Evolutionary conservation across 2,797 vertebrate genomes (phyloP).

Genomic region (Remorina albescens): DNA sequence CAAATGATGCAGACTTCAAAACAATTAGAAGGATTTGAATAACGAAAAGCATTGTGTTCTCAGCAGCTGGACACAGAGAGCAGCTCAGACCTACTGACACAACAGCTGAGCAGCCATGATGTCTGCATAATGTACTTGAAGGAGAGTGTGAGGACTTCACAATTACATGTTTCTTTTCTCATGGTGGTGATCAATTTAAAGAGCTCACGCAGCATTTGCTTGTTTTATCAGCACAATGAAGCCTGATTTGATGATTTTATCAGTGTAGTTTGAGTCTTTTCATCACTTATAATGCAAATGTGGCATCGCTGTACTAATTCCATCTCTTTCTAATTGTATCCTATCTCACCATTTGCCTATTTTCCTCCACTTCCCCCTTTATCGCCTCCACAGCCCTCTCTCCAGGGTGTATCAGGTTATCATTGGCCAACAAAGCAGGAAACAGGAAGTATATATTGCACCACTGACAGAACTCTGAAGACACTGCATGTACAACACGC

Average conservation of each 20-base stretch:
- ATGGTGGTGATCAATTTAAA: constrained; percentile 16
- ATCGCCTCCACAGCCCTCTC: constrained; percentile 48
- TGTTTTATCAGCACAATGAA: constrained; percentile 1
- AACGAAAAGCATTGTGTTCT: constrained; percentile 55
- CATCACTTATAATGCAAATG: constrained; percentile 16
- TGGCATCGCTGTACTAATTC: neutral
- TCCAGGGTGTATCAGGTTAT: constrained; percentile 78
- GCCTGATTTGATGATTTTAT: constrained; percentile 22
- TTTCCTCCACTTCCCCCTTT: constrained; percentile 25
- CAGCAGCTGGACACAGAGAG: constrained; percentile 41
- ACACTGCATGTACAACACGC: constrained; percentile 44
- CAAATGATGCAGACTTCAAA: constrained; percentile 77
- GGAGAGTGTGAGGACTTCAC: constrained; percentile 6
- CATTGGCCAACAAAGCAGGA: constrained; percentile 73
- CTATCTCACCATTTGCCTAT: constrained; percentile 25
- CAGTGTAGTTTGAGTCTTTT: neutral
- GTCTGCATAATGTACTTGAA: constrained; percentile 33
- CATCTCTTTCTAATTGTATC: constrained; percentile 18
- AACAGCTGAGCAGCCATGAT: constrained; percentile 19
- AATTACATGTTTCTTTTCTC: constrained; percentile 24
- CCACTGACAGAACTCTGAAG: constrained; percentile 56
- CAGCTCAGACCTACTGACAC: constrained; percentile 41
- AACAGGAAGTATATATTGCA: constrained; percentile 71
- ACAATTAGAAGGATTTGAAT: constrained; percentile 71
- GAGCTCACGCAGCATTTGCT: neutral